Percentiles rank a stretch among this genome's conserved stretches.
Evolutionary conservation across 2,113 vertebrate species (phyloP).

Genomic region (Tragulus kanchil): DNA sequence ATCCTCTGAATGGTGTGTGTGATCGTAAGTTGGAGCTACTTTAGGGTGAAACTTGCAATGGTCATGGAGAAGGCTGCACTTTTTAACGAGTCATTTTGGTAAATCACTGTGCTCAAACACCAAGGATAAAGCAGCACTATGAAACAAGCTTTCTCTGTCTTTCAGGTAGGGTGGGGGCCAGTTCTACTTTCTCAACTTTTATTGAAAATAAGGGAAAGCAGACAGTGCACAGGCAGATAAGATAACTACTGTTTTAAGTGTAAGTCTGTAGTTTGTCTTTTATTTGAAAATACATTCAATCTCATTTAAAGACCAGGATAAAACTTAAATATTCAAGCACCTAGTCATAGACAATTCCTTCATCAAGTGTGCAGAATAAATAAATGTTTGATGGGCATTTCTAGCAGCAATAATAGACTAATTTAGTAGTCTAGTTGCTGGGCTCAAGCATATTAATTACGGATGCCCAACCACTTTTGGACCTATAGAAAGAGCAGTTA

Average conservation of each 20-base stretch:
- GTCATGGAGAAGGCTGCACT: neutral
- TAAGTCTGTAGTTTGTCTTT: constrained; percentile 14
- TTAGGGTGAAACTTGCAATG: neutral
- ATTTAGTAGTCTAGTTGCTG: neutral
- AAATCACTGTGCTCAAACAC: neutral
- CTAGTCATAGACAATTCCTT: neutral
- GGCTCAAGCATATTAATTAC: neutral
- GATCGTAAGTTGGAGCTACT: neutral
- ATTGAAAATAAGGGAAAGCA: constrained; percentile 50
- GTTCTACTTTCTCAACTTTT: constrained; percentile 68
- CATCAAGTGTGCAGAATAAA: neutral
- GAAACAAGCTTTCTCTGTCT: neutral
- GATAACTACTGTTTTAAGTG: constrained; percentile 51
- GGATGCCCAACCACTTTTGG: neutral
- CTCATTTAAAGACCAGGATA: neutral
- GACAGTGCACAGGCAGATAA: constrained; percentile 60
- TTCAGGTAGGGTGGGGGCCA: neutral
- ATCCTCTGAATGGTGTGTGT: neutral
- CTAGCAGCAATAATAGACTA: neutral
- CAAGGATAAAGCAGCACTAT: neutral
- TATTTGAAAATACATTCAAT: constrained; percentile 8
- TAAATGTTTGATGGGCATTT: neutral
- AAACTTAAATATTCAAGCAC: neutral
- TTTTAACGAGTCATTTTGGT: neutral
- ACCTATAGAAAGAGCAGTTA: neutral